These are phyloP conservation scores for Lycocerus yunnanus DNA, from an alignment of 2,888 invertebrate genomes.

Conservation along the genomic window DNA sequence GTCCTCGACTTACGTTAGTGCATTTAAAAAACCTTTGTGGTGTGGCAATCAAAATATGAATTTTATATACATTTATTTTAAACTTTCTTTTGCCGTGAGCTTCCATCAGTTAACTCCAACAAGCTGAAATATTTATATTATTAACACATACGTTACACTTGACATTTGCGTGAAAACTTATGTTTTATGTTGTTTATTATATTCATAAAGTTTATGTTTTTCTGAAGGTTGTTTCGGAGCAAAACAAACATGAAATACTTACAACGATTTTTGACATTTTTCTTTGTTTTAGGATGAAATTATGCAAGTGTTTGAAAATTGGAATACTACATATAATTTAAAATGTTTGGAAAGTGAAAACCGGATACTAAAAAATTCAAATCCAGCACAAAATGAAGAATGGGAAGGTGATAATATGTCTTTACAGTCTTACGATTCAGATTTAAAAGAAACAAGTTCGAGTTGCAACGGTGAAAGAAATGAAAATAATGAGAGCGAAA, in stretches of 20 bases:
- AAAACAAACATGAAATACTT: no score
- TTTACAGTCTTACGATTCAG: slow-evolving; percentile 5
- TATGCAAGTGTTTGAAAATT: slow-evolving; percentile 42
- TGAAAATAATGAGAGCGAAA: slow-evolving; percentile 1
- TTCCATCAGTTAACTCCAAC: no score
- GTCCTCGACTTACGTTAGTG: background rate
- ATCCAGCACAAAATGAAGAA: slow-evolving; percentile 1
- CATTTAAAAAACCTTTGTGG: no score
- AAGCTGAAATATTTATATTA: no score
- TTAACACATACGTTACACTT: no score
- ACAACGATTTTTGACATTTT: background rate
- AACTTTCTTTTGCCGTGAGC: no score
- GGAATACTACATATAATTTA: slow-evolving; percentile 13
- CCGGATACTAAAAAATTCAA: background rate
- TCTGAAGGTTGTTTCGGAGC: background rate
- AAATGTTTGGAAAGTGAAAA: background rate
- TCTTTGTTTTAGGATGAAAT: slow-evolving; percentile 45
- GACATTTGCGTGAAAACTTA: slow-evolving; percentile 14
- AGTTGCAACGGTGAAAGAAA: background rate
- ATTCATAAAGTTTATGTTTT: background rate
- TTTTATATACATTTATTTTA: no score
- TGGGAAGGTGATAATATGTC: slow-evolving; percentile 6
- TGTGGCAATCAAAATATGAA: background rate
- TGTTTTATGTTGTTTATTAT: slow-evolving; percentile 9
- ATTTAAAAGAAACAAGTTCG: slow-evolving; percentile 5